These are phyloP conservation scores for Drosophila incognita DNA, from an alignment of 2,888 invertebrate genomes.

Conservation along the genomic window DNA sequence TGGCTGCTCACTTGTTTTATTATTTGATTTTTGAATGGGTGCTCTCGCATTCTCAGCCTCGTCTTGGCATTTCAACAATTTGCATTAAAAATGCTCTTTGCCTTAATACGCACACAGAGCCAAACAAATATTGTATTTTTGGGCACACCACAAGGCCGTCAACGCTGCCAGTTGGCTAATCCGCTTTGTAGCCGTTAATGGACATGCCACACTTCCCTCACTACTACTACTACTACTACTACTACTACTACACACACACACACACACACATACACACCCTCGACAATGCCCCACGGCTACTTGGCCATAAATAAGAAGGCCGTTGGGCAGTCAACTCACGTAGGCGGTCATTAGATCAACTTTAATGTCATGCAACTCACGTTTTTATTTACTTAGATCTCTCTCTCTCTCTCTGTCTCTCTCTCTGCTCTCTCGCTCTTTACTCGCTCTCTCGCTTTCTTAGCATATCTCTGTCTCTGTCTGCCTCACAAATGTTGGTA, in stretches of 20 bases:
- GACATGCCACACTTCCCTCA: slow-evolving; percentile 11
- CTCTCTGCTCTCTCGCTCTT: slow-evolving; percentile 7
- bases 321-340: slow-evolving; percentile 66
- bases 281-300: background rate
- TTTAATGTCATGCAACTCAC: slow-evolving; percentile 71
- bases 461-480: background rate
- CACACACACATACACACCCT: background rate
- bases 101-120: slow-evolving; percentile 17
- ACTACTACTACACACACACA: background rate
- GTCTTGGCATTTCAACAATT: slow-evolving; percentile 50
- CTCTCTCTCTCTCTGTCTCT: slow-evolving; percentile 14
- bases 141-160: slow-evolving; percentile 40
- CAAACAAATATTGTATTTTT: slow-evolving; percentile 13
- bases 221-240: background rate
- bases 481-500: slow-evolving; percentile 26
- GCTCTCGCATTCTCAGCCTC: slow-evolving; percentile 9
- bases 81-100: slow-evolving; percentile 62
- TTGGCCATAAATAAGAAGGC: slow-evolving; percentile 49
- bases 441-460: slow-evolving; percentile 4
- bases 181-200: slow-evolving; percentile 65
- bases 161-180: slow-evolving; percentile 52
- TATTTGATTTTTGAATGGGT: slow-evolving; percentile 3
- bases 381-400: slow-evolving; percentile 74
- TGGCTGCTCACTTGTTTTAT: background rate
- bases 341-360: slow-evolving; percentile 75